phyloP scores from a whole-genome alignment of 1,140 invertebrate species.

The Sinonovacula constricta region DNA sequence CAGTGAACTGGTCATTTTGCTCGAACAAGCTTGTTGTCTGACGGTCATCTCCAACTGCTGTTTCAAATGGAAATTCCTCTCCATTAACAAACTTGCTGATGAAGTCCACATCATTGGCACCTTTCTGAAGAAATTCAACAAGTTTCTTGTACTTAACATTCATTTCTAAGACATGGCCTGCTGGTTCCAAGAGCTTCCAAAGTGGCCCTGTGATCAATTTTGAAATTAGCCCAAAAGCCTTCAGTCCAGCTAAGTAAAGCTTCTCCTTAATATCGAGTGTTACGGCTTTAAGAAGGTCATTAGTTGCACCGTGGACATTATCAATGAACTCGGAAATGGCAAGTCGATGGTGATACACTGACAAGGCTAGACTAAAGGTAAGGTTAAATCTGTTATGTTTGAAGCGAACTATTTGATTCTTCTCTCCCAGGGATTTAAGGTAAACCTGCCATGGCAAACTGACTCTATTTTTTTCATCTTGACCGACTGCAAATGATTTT shows the following conservation, averaged over 20 bases:
- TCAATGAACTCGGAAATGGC: conserved; percentile 15
- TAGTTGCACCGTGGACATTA: conserved; percentile 7
- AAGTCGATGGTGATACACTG: conserved; percentile 22
- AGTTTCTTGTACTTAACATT: conserved; percentile 12
- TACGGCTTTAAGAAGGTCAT: conserved; percentile 42
- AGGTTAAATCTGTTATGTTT: conserved; percentile 52
- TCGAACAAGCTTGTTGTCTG: neutral
- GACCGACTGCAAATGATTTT: conserved; percentile 40
- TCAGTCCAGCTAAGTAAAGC: conserved; percentile 29
- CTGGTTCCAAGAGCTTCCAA: conserved; percentile 44
- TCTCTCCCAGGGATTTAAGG: neutral
- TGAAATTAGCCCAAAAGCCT: conserved; percentile 48
- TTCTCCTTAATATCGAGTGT: conserved; percentile 23
- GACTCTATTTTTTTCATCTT: conserved; percentile 44
- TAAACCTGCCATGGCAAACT: conserved; percentile 6
- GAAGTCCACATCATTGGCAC: neutral
- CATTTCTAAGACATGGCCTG: conserved; percentile 46
- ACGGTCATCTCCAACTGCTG: neutral
- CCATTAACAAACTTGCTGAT: conserved; percentile 22
- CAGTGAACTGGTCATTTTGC: neutral
- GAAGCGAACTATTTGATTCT: neutral
- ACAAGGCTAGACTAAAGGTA: conserved; percentile 29
- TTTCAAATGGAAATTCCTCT: neutral
- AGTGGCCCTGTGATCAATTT: conserved; percentile 47
- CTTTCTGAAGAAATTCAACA: conserved; percentile 9